A percentile compares a stretch with the other conserved stretches of the same genome.
Conservation (phyloP, 2,113 vertebrate genomes). For the Ptyas mucosa region DNA sequence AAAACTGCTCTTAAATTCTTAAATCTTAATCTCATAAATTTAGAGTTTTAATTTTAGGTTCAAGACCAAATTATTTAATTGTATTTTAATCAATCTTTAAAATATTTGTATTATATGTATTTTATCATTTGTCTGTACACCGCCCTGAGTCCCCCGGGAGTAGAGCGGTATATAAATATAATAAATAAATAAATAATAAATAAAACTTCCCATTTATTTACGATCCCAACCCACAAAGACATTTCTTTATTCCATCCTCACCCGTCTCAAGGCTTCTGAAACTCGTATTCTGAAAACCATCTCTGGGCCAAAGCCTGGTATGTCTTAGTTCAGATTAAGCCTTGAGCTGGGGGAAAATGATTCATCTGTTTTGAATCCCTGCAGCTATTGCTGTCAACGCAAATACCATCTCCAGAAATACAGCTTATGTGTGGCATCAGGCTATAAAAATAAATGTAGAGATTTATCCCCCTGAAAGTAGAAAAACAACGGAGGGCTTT, state of each 20-base stretch:
- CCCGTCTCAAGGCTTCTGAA: not conserved
- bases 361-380: slow-evolving; percentile 1
- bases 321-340: not conserved
- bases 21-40: no score
- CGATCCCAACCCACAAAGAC: not conserved
- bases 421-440: not conserved
- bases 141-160: no score
- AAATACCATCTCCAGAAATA: slow-evolving; percentile 5
- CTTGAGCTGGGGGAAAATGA: not conserved
- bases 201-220: not conserved
- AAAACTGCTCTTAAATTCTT: no score
- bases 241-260: not conserved
- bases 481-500: slow-evolving; percentile 10
- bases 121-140: no score
- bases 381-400: not conserved
- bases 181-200: no score
- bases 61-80: no score
- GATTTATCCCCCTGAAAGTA: slow-evolving; percentile 12
- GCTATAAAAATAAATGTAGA: not conserved
- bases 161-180: no score
- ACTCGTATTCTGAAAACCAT: not conserved
- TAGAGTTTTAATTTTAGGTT: no score
- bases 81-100: no score
- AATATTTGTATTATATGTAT: no score
- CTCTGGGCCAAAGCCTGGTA: not conserved